Percentiles rank a stretch among this genome's conserved stretches.
These are phyloP conservation scores for Leptopilina myrica DNA, from an alignment of 2,888 invertebrate species.

Conservation along the genomic window DNA sequence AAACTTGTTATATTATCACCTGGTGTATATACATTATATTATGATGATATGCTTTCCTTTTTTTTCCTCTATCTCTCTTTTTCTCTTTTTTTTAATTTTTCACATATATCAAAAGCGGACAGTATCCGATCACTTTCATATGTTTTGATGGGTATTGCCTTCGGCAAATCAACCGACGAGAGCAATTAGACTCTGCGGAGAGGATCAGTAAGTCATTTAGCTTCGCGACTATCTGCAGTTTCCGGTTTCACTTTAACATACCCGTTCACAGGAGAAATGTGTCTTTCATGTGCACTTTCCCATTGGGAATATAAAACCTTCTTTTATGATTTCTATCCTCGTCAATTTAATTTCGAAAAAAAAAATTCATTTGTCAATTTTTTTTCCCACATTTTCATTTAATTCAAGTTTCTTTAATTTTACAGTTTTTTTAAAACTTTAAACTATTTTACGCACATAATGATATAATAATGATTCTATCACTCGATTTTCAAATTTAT, in stretches of 20 bases:
- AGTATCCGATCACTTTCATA: conserved; percentile 21
- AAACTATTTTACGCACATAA: no score
- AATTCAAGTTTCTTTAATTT: no score
- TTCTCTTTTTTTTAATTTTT: not conserved
- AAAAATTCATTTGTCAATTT: no score
- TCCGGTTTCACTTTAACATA: conserved; percentile 33
- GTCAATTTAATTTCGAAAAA: no score
- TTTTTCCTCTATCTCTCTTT: not conserved
- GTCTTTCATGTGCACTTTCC: conserved; percentile 1
- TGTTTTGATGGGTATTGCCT: not conserved
- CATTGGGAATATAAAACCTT: not conserved
- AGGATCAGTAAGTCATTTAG: conserved; percentile 17
- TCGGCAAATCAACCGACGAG: not conserved
- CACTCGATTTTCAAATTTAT: no score
- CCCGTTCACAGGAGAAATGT: not conserved
- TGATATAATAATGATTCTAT: no score
- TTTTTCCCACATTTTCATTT: no score
- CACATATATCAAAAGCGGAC: not conserved
- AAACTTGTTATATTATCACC: not conserved
- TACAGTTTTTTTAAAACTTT: no score
- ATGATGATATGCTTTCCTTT: no score
- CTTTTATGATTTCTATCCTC: no score
- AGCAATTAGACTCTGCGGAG: conserved; percentile 21
- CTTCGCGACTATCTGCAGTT: conserved; percentile 9
- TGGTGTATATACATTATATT: no score